These are phyloP conservation scores for Andrena praecox DNA, from an alignment of 2,888 invertebrate genomes.

Conservation along the genomic window DNA sequence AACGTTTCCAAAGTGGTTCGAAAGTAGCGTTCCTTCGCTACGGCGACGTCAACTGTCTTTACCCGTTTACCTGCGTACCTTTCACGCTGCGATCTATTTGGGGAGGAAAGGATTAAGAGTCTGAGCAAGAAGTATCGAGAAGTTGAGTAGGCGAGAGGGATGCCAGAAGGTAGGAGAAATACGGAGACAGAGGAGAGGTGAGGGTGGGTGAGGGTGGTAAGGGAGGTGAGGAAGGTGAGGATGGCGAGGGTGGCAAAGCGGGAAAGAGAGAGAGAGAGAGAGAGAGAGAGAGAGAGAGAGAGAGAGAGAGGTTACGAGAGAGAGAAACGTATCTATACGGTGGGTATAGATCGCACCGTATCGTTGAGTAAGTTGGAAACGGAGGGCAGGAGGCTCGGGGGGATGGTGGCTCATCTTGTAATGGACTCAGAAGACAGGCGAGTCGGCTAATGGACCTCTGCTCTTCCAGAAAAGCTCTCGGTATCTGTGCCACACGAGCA, in stretches of 20 bases:
- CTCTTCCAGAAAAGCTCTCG: constrained; percentile 84
- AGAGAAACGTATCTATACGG: constrained; percentile 61
- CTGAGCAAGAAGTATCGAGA: constrained; percentile 48
- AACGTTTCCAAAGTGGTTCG: background rate
- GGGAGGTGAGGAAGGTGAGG: background rate
- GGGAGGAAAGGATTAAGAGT: constrained; percentile 59
- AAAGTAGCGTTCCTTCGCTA: background rate
- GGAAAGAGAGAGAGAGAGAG: background rate
- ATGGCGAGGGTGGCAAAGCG: background rate
- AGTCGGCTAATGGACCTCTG: constrained; percentile 84
- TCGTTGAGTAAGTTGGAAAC: constrained; percentile 73
- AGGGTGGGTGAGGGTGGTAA: background rate
- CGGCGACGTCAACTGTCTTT: background rate
- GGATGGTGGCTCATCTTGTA: constrained; percentile 84
- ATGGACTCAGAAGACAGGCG: constrained; percentile 85
- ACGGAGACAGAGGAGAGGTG: background rate
- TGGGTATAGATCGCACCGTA: constrained; percentile 69
- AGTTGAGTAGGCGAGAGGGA: constrained; percentile 20
- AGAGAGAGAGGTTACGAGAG: constrained; percentile 5
- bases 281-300: constrained; percentile 1
- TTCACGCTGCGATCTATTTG: constrained; percentile 43
- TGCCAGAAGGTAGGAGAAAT: background rate
- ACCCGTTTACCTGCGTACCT: constrained; percentile 21
- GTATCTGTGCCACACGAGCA: constrained; percentile 82
- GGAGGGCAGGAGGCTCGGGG: constrained; percentile 73